phyloP scores from a whole-genome alignment of 2,888 invertebrate genomes.

The Lingula anatina region DNA sequence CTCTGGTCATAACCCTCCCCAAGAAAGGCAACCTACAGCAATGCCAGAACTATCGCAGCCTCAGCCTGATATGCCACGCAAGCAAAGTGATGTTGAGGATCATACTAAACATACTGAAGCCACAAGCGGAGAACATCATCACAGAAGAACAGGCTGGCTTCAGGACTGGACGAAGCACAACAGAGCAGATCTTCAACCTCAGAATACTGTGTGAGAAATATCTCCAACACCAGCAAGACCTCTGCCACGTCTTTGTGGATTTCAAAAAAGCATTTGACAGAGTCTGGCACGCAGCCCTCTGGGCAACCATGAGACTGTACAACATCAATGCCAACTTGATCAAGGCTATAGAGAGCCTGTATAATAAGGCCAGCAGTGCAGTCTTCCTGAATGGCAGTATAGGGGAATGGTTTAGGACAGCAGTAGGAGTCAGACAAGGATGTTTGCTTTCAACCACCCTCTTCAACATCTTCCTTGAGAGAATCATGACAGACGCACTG shows the following conservation, averaged over 20 bases:
- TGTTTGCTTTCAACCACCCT: conserved; percentile 9
- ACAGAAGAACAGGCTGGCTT: conserved; percentile 11
- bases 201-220: conserved; percentile 5
- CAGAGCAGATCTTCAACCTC: conserved; percentile 8
- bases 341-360: no score
- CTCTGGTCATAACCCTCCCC: conserved; percentile 6
- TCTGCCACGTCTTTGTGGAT: conserved; percentile 3
- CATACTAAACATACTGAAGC: conserved; percentile 9
- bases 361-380: no score
- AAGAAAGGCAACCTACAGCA: conserved; percentile 10
- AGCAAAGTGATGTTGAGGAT: conserved; percentile 10
- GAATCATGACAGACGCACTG: conserved; percentile 9
- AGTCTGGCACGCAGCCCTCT: conserved; percentile 8
- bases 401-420: conserved; percentile 13
- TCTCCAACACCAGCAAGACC: conserved; percentile 4
- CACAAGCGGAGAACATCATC: conserved; percentile 7
- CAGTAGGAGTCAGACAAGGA: conserved; percentile 9
- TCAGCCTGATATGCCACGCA: conserved; percentile 12
- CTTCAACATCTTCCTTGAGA: conserved; percentile 9
- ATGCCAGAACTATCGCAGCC: conserved; percentile 6
- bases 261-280: conserved; percentile 10
- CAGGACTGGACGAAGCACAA: conserved; percentile 6
- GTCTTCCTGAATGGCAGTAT: conserved; percentile 1
- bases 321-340: no score
- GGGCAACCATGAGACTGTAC: neutral